Evolutionary conservation across 2,113 vertebrate species (phyloP).

Genomic region (Pongo abelii): DNA sequence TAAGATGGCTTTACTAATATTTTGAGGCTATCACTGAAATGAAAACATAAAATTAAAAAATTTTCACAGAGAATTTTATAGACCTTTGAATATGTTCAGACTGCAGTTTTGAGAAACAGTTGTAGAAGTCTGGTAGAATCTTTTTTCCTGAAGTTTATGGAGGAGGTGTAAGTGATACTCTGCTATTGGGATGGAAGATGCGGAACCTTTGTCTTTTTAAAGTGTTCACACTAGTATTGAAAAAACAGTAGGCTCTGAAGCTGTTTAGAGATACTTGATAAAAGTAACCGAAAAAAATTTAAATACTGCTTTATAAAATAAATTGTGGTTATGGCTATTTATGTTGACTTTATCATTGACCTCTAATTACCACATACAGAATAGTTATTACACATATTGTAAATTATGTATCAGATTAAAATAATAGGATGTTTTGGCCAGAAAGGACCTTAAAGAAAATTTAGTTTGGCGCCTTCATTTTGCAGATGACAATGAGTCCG

Average conservation of each 20-base stretch:
- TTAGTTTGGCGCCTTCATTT: not conserved
- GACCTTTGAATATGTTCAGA: not conserved
- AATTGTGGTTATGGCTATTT: not conserved
- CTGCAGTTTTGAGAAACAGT: not conserved
- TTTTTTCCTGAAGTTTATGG: not conserved
- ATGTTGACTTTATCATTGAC: not conserved
- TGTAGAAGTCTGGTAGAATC: not conserved
- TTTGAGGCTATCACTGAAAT: slow-evolving; percentile 25
- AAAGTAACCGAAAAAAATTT: slow-evolving; percentile 14
- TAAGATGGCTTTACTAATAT: slow-evolving; percentile 16
- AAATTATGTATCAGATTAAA: slow-evolving; percentile 20
- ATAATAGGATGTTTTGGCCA: not conserved
- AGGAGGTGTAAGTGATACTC: not conserved
- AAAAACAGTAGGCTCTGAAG: not conserved
- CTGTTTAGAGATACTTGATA: not conserved
- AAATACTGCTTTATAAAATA: slow-evolving; percentile 11
- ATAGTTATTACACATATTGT: not conserved
- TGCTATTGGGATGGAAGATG: not conserved
- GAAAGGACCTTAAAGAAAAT: not conserved
- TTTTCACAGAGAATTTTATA: not conserved
- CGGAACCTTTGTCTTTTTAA: slow-evolving; percentile 28
- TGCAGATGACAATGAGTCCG: not conserved
- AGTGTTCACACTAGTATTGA: not conserved
- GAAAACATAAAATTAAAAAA: slow-evolving; percentile 18
- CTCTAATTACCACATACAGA: not conserved